These are phyloP conservation scores for Xerus inauris DNA, from an alignment of 2,113 vertebrate genomes.

Conservation along the genomic window DNA sequence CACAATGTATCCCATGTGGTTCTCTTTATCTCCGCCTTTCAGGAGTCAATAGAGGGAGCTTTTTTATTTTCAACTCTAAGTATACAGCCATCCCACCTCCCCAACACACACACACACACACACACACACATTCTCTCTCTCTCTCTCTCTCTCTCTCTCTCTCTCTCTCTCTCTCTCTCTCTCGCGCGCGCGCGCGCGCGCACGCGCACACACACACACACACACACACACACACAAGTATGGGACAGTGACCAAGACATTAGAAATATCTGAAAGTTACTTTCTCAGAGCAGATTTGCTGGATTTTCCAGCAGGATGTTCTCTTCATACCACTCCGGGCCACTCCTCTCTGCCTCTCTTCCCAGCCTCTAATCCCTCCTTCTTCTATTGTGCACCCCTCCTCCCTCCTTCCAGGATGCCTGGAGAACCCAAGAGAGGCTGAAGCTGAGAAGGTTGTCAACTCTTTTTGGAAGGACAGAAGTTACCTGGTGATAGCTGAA, in stretches of 20 bases:
- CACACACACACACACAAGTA: slow-evolving; percentile 11
- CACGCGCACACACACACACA: background rate
- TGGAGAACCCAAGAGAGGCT: background rate
- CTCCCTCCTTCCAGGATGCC: background rate
- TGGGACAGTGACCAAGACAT: background rate
- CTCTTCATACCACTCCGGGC: background rate
- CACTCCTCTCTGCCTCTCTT: background rate
- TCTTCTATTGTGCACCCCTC: background rate
- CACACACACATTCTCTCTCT: background rate
- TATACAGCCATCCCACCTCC: slow-evolving; percentile 58
- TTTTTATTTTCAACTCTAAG: slow-evolving; percentile 79
- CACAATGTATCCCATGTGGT: slow-evolving; percentile 77
- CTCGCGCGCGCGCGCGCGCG: too few relatives aligned
- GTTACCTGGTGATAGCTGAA: slow-evolving; percentile 3
- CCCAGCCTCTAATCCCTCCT: background rate
- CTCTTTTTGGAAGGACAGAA: slow-evolving; percentile 6
- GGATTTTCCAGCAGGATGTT: background rate
- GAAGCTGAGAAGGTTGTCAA: background rate
- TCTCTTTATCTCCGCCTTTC: slow-evolving; percentile 82
- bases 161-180: too few relatives aligned
- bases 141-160: too few relatives aligned
- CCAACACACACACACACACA: background rate
- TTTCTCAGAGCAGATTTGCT: slow-evolving; percentile 44
- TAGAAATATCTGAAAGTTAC: slow-evolving; percentile 38
- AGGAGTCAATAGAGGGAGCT: slow-evolving; percentile 82